Base-by-base conservation (phyloP, 2,888 invertebrate genomes). In the Morpho helenor region DNA sequence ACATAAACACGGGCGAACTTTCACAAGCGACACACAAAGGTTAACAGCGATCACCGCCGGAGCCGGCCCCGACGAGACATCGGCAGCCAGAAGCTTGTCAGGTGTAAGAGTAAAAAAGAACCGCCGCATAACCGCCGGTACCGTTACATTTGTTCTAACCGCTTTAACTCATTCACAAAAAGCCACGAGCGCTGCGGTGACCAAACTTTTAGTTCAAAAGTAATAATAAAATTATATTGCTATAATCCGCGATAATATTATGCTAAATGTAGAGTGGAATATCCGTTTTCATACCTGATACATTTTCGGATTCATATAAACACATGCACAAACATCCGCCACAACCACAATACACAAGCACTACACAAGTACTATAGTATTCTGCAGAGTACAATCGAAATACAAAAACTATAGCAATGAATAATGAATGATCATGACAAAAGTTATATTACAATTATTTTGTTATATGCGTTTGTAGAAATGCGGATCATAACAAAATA, bases 61-160 rank as follows among this genome's bases (percentile, higher is more conserved):
- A 31, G 31, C 31, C 31, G 31, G 31, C 31, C 31, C 31, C 31
- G 31, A 69, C 69, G 65, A 56, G 44, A 57, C 16, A 48, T 59
- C 59, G 60, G 68, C 70, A 65, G 64, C 66, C 63, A 63, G 68
- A 73, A 70, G 68, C 69, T 68, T 66, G 68, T 70, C 68, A 70
- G 71, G 76, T 77, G 74, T 68, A 68, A 78, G 75, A 80, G 40
- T 46, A 16, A 40, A 45, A 52, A 52, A 10, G 31, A 45, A n/a
- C 45, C 45, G 10, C 68, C 69, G 68, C 71, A 73, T 67, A 72
- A 73, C 71, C 73, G 69, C 61, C 64, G 64, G 76, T 82, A 78
- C 87, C 87, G 87, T 87, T 87, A 86, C 83, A 84, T 84, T 83
- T 80, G 82, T 77, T 84, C 84, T 84, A 80, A 80, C 71, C 66